Base-by-base conservation (phyloP, 1,140 invertebrate species). In the Platyura marginata region DNA sequence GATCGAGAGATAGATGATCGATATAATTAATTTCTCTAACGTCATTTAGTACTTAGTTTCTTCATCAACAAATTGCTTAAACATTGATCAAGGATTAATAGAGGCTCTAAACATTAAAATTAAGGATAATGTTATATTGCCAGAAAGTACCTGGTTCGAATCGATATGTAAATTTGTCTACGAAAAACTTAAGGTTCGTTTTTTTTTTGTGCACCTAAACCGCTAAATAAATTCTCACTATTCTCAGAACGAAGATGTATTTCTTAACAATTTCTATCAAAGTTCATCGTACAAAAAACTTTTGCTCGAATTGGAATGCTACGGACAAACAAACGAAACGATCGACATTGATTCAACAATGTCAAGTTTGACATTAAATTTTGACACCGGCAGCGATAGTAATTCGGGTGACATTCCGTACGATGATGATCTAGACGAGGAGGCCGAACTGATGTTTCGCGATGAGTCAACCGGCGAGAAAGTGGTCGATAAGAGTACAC, bases 161-260 rank as follows among this genome's bases (percentile, higher is more conserved):
- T 46, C 44, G 21, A 46, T 46, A 9, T 42, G 21, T 19, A 46
- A 46, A 42, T 46, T 38, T 23, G 40, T 46, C 1, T 46, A 42
- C 18, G 44, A 46, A 34, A 46, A 46, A 22, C 15, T 46, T 18
- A 46, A 46, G 39, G 39, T 40, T 29, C 13, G 25, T 29, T 6
- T n/a, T n/a, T n/a, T n/a, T n/a, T n/a, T n/a, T n/a, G n/a, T n/a
- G n/a, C n/a, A n/a, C n/a, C n/a, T n/a, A n/a, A n/a, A n/a, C n/a
- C n/a, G n/a, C n/a, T n/a, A n/a, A n/a, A n/a, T n/a, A n/a, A n/a
- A n/a, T n/a, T n/a, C 11, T 18, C 5, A 40, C 10, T 8, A 11
- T 22, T 11, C 10, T 21, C 21, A 40, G 16, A 46, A 46, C 40
- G 44, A 46, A 19, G 40, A 46, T 11, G 23, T 46, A 18, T 46